Percentiles rank a stretch among this genome's conserved stretches.
These are phyloP conservation scores for Yponomeuta plumbellus DNA, from an alignment of 2,888 invertebrate species.

Conservation along the genomic window DNA sequence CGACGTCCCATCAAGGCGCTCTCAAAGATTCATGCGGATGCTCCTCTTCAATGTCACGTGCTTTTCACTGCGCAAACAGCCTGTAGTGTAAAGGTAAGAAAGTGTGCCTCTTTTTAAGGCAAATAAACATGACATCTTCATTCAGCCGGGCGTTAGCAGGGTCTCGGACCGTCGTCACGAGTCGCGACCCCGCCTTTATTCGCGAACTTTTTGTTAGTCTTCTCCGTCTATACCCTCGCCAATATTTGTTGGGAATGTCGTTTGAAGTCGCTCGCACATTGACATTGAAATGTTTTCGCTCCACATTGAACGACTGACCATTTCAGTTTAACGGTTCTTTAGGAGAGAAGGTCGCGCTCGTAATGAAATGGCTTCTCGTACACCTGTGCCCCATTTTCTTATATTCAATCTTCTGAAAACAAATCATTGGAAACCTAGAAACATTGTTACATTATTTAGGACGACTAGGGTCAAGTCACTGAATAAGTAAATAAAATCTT, in stretches of 20 bases:
- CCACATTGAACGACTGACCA: conserved; percentile 8
- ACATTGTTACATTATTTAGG: too few species aligned
- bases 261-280: conserved; percentile 43
- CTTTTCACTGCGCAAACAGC: conserved; percentile 38
- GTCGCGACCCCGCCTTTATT: conserved; percentile 45
- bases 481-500: too few species aligned
- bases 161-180: conserved; percentile 47
- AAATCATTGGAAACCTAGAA: not conserved
- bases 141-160: conserved; percentile 45
- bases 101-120: conserved; percentile 56
- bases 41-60: conserved; percentile 52
- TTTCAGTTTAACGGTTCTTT: conserved; percentile 15
- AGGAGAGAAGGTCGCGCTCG: conserved; percentile 11
- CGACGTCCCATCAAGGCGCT: conserved; percentile 40
- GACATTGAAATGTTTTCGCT: conserved; percentile 47
- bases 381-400: not conserved
- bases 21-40: conserved; percentile 50
- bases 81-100: conserved; percentile 46
- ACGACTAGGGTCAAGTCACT: too few species aligned
- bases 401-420: not conserved
- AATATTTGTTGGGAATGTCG: conserved; percentile 47
- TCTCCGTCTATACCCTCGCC: conserved; percentile 43
- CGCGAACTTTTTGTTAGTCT: conserved; percentile 58
- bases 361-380: conserved; percentile 3
- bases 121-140: conserved; percentile 70